Conservation (phyloP, 2,888 invertebrate genomes). For the Scaptomyza polygonia region DNA sequence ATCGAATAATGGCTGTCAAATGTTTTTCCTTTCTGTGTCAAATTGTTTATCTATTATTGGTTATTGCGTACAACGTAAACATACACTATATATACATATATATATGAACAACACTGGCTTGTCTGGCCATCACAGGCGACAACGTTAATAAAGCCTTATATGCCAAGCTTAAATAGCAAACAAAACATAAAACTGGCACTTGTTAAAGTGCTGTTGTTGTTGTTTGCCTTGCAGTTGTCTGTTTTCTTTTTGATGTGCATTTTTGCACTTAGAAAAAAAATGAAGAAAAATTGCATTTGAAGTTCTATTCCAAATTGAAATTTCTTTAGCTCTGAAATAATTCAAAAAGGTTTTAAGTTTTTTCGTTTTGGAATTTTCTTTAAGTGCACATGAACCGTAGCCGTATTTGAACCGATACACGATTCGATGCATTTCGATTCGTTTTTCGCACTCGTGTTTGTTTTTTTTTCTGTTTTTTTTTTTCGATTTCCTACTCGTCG, state of each 20-base stretch:
- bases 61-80: constrained; percentile 10
- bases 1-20: background rate
- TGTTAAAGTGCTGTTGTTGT: constrained; percentile 39
- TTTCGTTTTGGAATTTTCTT: background rate
- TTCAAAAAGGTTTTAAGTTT: no score
- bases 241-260: constrained; percentile 53
- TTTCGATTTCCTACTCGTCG: constrained; percentile 58
- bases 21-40: constrained; percentile 55
- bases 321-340: no score
- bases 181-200: constrained; percentile 69
- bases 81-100: background rate
- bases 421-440: constrained; percentile 29
- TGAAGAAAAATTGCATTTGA: no score
- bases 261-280: background rate
- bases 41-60: constrained; percentile 20
- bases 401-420: constrained; percentile 8
- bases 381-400: background rate
- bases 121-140: constrained; percentile 27
- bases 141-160: constrained; percentile 48
- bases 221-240: constrained; percentile 65
- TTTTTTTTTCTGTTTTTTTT: constrained; percentile 39
- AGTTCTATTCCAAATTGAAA: no score
- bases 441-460: constrained; percentile 34
- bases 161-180: constrained; percentile 36
- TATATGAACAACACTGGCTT: no score